Conservation (phyloP, 2,888 invertebrate genomes). For the Scaptomyza tumidula region DNA sequence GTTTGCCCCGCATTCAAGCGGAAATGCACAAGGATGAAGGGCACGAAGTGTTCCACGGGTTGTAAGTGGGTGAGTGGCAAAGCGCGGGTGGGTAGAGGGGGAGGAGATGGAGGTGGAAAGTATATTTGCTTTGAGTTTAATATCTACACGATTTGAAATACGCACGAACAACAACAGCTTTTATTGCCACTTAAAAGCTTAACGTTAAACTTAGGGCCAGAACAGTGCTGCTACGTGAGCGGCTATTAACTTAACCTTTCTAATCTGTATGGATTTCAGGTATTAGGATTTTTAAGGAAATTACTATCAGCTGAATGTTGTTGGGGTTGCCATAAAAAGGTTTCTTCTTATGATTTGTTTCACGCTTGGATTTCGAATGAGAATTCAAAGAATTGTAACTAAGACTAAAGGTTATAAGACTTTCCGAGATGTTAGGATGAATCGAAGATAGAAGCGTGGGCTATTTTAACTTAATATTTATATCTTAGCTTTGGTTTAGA, state of each 20-base stretch:
- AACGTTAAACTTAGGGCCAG: slow-evolving; percentile 50
- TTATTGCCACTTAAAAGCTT: slow-evolving; percentile 58
- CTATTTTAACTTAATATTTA: too few relatives aligned
- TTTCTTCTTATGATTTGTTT: too few relatives aligned
- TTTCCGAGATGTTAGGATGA: too few relatives aligned
- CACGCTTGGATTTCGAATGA: too few relatives aligned
- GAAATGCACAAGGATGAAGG: slow-evolving; percentile 47
- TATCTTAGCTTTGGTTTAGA: too few relatives aligned
- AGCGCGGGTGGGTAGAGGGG: too few relatives aligned
- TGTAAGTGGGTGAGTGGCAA: too few relatives aligned
- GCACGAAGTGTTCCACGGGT: neutral
- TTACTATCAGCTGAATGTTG: neutral
- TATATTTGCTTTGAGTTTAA: slow-evolving; percentile 21
- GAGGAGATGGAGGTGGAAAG: neutral
- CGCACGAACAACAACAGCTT: slow-evolving; percentile 53
- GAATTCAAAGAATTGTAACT: too few relatives aligned
- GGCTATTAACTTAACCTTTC: slow-evolving; percentile 35
- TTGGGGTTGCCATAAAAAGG: neutral
- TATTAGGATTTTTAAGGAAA: neutral
- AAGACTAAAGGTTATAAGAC: too few relatives aligned
- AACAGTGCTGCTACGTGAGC: slow-evolving; percentile 34
- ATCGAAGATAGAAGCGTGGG: too few relatives aligned
- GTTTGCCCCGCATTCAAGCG: slow-evolving; percentile 67
- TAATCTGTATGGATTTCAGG: slow-evolving; percentile 34
- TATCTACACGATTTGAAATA: slow-evolving; percentile 40